Evolutionary conservation across 2,797 vertebrate species (phyloP).

Genomic region (Pelodytes ibericus): DNA sequence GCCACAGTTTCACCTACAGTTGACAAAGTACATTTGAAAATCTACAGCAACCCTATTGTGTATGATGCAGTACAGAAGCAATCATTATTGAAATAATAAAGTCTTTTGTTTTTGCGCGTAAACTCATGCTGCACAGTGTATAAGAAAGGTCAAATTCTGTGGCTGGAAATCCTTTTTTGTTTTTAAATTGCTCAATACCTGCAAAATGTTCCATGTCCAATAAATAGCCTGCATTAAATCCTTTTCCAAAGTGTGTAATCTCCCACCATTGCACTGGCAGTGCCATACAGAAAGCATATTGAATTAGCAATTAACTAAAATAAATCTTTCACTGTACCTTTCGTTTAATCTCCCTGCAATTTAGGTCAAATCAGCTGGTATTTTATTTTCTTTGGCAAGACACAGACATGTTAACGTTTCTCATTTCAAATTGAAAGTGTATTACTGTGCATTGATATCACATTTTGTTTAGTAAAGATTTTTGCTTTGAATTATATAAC

Average conservation of each 20-base stretch:
- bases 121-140: neutral
- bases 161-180: neutral
- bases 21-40: no score
- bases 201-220: conserved; percentile 7
- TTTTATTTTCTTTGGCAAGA: conserved; percentile 24
- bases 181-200: conserved; percentile 6
- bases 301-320: conserved; percentile 32
- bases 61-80: no score
- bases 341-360: conserved; percentile 27
- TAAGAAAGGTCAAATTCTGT: conserved; percentile 10
- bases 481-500: conserved; percentile 1
- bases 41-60: no score
- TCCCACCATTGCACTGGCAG: conserved; percentile 6
- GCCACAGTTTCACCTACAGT: no score
- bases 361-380: conserved; percentile 30
- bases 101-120: no score
- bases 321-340: conserved; percentile 22
- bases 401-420: conserved; percentile 21
- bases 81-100: no score
- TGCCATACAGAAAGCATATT: conserved; percentile 9
- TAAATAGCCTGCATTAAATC: conserved; percentile 15
- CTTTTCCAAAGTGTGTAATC: conserved; percentile 29
- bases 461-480: conserved; percentile 20
- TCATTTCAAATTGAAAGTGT: conserved; percentile 12
- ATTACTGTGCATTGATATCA: conserved; percentile 14